phyloP scores from a whole-genome alignment of 2,113 vertebrate species.

The Gallinago jamesoni region DNA sequence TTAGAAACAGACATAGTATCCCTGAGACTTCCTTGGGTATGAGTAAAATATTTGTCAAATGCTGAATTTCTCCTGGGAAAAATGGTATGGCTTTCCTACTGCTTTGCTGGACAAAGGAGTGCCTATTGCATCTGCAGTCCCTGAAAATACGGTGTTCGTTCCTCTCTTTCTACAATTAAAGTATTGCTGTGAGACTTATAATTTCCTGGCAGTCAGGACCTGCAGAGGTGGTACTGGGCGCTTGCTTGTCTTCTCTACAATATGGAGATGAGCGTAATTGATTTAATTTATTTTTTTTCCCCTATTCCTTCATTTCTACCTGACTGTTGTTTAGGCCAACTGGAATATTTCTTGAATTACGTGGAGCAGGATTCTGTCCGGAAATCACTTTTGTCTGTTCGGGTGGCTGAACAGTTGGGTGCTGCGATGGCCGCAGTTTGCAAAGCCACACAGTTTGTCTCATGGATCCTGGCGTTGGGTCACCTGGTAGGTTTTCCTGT shows the following conservation, averaged over 20 bases:
- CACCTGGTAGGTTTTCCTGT: slow-evolving; percentile 18
- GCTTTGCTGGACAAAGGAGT: not conserved
- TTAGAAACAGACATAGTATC: not conserved
- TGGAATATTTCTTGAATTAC: not conserved
- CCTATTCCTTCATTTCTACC: not conserved
- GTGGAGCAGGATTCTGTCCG: not conserved
- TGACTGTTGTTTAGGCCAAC: not conserved
- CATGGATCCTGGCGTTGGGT: not conserved
- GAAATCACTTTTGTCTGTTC: not conserved
- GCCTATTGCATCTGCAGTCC: not conserved
- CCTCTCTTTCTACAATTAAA: not conserved
- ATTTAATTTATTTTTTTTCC: too few relatives aligned
- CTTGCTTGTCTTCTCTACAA: not conserved
- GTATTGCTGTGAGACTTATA: not conserved
- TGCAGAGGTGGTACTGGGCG: not conserved
- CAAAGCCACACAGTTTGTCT: not conserved
- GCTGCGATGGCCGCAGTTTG: slow-evolving; percentile 25
- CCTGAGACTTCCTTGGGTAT: not conserved
- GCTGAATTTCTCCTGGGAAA: not conserved
- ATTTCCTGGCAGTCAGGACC: not conserved
- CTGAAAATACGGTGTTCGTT: not conserved
- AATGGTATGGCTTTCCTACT: not conserved
- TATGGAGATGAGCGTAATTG: not conserved
- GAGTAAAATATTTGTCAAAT: not conserved
- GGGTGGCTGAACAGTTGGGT: not conserved